phyloP scores from a whole-genome alignment of 2,797 vertebrate species.

The Triplophysa yarkandensis region DNA sequence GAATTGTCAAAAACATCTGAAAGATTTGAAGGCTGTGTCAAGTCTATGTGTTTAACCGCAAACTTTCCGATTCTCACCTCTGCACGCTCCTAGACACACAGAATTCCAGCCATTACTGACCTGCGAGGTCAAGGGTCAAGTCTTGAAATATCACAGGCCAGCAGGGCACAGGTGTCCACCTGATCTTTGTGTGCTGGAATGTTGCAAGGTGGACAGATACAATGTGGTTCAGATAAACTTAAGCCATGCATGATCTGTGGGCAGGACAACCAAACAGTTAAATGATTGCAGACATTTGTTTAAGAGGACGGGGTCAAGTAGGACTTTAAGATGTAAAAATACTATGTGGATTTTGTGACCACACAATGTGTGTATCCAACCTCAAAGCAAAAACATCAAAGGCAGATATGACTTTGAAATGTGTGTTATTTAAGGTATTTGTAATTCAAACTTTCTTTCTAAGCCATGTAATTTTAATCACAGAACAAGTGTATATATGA shows the following conservation, averaged over 20 bases:
- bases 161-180: conserved; percentile 33
- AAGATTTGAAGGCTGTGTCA: not conserved
- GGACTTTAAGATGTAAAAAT: conserved; percentile 33
- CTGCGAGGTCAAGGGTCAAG: conserved; percentile 28
- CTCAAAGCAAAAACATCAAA: conserved; percentile 18
- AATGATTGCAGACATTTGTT: conserved; percentile 19
- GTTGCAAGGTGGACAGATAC: conserved; percentile 45
- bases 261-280: conserved; percentile 24
- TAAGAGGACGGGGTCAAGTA: conserved; percentile 11
- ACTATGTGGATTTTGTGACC: conserved; percentile 2
- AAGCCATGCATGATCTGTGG: conserved; percentile 28
- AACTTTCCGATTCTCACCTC: not conserved
- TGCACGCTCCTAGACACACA: conserved; percentile 18
- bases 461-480: not conserved
- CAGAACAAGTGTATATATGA: not conserved
- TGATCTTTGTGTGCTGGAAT: conserved; percentile 33
- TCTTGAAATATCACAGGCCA: conserved; percentile 40
- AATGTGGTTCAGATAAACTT: conserved; percentile 31
- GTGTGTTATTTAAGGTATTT: not conserved
- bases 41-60: conserved; percentile 5
- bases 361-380: conserved; percentile 12
- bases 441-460: not conserved
- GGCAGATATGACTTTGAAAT: not conserved
- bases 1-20: not conserved
- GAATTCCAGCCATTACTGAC: conserved; percentile 49